A percentile compares a stretch with the other conserved stretches of the same genome.
Evolutionary conservation across 2,888 invertebrate genomes (phyloP).

Genomic region (Ptychoptera contaminata): DNA sequence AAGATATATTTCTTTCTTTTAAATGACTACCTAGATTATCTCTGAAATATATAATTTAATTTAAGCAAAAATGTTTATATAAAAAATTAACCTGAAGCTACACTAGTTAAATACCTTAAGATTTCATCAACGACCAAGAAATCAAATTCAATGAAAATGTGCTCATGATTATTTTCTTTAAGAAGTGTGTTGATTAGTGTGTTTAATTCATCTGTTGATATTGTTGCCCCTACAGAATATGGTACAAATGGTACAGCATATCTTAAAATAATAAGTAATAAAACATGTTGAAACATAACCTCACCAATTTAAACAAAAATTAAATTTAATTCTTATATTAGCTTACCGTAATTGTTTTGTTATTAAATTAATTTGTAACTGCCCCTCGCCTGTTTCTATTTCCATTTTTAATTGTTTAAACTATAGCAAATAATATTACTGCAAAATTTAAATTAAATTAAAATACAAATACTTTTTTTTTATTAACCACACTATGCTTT

Average conservation of each 20-base stretch:
- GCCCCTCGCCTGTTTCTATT: conserved; percentile 34
- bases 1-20: conserved; percentile 55
- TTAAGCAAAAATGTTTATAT: too few species aligned
- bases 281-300: not conserved
- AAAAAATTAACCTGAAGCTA: too few species aligned
- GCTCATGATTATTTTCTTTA: conserved; percentile 35
- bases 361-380: conserved; percentile 60
- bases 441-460: not conserved
- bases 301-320: not conserved
- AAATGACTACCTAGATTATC: conserved; percentile 52
- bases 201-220: conserved; percentile 54
- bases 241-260: conserved; percentile 78
- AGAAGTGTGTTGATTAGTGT: conserved; percentile 64
- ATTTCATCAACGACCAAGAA: conserved; percentile 77
- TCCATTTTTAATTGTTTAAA: conserved; percentile 17
- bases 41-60: conserved; percentile 8
- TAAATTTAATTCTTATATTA: conserved; percentile 5
- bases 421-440: not conserved
- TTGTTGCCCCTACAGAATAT: conserved; percentile 61
- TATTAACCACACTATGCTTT: too few species aligned
- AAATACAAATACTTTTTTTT: not conserved
- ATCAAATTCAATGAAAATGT: conserved; percentile 55
- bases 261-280: conserved; percentile 31
- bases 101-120: conserved; percentile 40
- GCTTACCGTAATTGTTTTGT: conserved; percentile 72